Conservation (phyloP, 64 coral and sea anemone species). For the Anthopleura sola region DNA sequence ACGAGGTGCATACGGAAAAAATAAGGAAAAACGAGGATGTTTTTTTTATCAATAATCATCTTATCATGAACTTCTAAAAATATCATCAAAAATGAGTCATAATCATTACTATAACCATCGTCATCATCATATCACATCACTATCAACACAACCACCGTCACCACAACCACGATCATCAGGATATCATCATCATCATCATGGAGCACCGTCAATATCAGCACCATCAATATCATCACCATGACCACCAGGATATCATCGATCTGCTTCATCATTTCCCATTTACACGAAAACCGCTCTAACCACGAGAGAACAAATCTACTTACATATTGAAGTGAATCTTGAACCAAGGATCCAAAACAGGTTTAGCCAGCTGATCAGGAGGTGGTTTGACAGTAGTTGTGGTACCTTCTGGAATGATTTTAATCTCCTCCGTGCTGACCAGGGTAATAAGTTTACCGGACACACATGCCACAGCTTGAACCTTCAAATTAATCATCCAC, state of each 20-base stretch:
- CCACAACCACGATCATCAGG: not conserved
- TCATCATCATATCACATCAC: not conserved
- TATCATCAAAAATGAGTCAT: too few species aligned
- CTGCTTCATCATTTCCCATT: too few species aligned
- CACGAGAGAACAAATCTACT: not conserved
- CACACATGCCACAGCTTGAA: not conserved
- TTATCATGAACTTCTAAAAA: too few species aligned
- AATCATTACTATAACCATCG: not conserved
- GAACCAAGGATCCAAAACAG: not conserved
- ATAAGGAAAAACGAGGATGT: too few species aligned
- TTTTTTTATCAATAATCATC: too few species aligned
- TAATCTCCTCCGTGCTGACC: not conserved
- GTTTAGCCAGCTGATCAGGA: not conserved
- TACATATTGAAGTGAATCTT: constrained; percentile 20
- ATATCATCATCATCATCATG: not conserved
- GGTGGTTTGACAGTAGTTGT: not conserved
- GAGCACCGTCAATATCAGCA: not conserved
- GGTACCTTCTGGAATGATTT: not conserved
- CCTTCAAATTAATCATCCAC: not conserved
- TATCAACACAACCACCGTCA: not conserved
- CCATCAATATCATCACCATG: not conserved
- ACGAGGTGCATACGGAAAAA: not conserved
- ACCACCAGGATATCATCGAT: too few species aligned
- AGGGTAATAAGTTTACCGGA: not conserved
- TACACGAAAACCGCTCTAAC: not conserved